These are phyloP conservation scores for Blera fallax DNA, from an alignment of 2,888 invertebrate genomes.

Conservation along the genomic window DNA sequence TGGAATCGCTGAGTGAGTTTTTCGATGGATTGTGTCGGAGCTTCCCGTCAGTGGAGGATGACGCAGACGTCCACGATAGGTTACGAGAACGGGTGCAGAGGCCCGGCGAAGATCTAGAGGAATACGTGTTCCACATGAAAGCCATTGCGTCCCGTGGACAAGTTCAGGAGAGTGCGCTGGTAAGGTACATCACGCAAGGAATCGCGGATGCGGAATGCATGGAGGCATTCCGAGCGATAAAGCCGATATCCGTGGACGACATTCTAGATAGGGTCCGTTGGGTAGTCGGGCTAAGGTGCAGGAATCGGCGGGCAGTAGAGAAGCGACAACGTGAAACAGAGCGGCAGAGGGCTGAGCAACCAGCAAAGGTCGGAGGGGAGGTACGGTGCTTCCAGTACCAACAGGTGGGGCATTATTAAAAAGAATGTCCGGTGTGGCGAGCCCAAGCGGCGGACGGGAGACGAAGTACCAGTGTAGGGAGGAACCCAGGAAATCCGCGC, in stretches of 20 bases:
- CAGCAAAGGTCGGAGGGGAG: neutral
- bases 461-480: neutral
- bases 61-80: neutral
- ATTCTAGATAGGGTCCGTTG: neutral
- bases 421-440: neutral
- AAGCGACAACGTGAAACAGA: neutral
- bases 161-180: neutral
- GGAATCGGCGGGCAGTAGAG: neutral
- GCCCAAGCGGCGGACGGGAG: neutral
- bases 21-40: too few relatives aligned
- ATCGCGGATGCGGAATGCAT: neutral
- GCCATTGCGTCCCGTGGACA: neutral
- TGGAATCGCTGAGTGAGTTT: too few relatives aligned
- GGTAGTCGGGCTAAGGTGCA: neutral
- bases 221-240: conserved; percentile 6
- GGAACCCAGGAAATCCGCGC: neutral
- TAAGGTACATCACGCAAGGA: neutral
- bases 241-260: neutral
- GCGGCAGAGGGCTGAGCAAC: neutral
- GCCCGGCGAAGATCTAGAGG: neutral
- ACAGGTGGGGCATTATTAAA: neutral
- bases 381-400: neutral
- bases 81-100: neutral
- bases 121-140: conserved; percentile 11
- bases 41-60: neutral